Base-by-base conservation (phyloP, 2,113 vertebrate genomes). In the Polyodon spathula region DNA sequence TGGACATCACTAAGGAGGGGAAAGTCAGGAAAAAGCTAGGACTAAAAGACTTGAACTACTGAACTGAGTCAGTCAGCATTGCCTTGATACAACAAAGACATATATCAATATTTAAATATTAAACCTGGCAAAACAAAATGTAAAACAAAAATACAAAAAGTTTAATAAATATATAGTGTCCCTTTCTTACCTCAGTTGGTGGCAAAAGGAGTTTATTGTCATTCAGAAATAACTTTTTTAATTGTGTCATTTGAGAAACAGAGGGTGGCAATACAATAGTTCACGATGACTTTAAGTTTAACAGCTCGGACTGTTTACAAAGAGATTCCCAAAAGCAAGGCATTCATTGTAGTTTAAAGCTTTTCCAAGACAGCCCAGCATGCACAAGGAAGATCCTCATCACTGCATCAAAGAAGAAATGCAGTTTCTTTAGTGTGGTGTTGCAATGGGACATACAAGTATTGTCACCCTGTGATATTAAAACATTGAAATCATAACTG, bases 131-230 rank as follows among this genome's bases (percentile, higher is more conserved):
- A n/a, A n/a, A n/a, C n/a, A n/a, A n/a, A n/a, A n/a, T n/a, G n/a
- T 10, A 54, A 54, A 8, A 64, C 39, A 61, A 8, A 17, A 15
- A 16, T 6, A 42, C 14, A 17, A 40, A 42, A 40, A 58, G 4
- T 15, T 59, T 42, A 46, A 16, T 15, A 40, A 10, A 40, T 5
- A 40, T 37, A n/a, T n/a, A n/a, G n/a, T n/a, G n/a, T n/a, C 8
- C 6, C 8, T 44, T 44, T 6, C 53, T 55, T 66, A 73, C 71
- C 68, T 73, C 65, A 4, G 61, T 63, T 38, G 71, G 68, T 40
- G 71, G 71, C 40, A 70, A 64, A 60, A 73, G 56, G 4, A 70
- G 71, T 2, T 9, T 55, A 40, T 70, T 70, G 56, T 68, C 42
- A 46, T 73, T 73, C 12, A 70, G 57, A 38, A 70, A 43, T 3